Evolutionary conservation across 2,888 invertebrate genomes (phyloP).

Genomic region (Ophion ellenae): DNA sequence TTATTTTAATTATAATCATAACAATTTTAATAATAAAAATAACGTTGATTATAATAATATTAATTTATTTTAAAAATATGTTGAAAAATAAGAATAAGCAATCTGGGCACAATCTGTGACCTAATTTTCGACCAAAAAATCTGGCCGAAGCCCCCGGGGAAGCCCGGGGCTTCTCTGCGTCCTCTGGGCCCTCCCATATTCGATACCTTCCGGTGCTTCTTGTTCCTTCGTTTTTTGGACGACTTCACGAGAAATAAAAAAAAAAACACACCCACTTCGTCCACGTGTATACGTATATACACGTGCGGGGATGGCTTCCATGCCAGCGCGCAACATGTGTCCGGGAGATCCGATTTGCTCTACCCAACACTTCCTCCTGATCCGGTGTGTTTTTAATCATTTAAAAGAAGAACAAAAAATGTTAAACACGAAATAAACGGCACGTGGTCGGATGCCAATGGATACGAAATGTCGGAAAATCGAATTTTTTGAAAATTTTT

Average conservation of each 20-base stretch:
- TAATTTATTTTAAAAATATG: neutral
- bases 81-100: slow-evolving; percentile 10
- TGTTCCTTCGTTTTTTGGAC: neutral
- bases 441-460: slow-evolving; percentile 1
- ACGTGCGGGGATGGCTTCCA: slow-evolving; percentile 25
- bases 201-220: slow-evolving; percentile 43
- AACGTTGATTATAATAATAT: neutral
- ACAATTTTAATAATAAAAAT: neutral
- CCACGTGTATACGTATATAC: slow-evolving; percentile 5
- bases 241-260: neutral
- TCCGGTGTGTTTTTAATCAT: slow-evolving; percentile 54
- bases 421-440: neutral
- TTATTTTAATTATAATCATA: too few relatives aligned
- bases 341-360: slow-evolving; percentile 37
- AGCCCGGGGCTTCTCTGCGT: slow-evolving; percentile 25
- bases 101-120: neutral
- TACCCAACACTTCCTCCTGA: slow-evolving; percentile 29
- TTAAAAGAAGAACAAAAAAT: neutral
- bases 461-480: neutral
- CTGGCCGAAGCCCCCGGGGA: slow-evolving; percentile 45
- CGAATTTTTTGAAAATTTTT: slow-evolving; percentile 37
- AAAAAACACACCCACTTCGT: slow-evolving; percentile 28
- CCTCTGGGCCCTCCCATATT: neutral
- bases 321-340: slow-evolving; percentile 57
- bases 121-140: slow-evolving; percentile 26